Percentiles rank a stretch among this genome's conserved stretches.
phyloP scores from a whole-genome alignment of 2,113 vertebrate genomes.

The Centropus unirufus region DNA sequence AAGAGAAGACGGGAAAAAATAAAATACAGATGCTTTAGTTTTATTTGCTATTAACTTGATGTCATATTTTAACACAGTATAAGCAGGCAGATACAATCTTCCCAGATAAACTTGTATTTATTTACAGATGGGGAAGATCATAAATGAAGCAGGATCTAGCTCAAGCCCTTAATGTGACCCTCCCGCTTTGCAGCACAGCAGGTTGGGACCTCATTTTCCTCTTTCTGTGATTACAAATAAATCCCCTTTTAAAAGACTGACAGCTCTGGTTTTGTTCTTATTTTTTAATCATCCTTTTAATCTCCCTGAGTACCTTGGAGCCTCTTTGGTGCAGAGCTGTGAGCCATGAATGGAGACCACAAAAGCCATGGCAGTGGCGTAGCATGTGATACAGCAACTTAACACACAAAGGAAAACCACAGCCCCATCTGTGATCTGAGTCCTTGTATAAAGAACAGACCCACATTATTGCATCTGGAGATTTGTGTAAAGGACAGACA shows the following conservation, averaged over 20 bases:
- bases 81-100: not conserved
- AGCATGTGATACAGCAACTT: rapidly evolving
- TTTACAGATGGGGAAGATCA: not conserved
- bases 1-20: rapidly evolving
- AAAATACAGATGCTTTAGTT: not conserved
- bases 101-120: not conserved
- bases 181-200: not conserved
- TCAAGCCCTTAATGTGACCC: not conserved
- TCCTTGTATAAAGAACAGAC: not conserved
- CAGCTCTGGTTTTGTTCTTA: not conserved
- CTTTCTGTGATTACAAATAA: conserved; percentile 35
- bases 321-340: not conserved
- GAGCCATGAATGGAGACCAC: not conserved
- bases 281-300: conserved; percentile 33
- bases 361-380: not conserved
- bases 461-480: not conserved
- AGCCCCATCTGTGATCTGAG: not conserved
- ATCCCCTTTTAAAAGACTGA: not conserved
- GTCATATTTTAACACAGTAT: rapidly evolving
- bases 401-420: not conserved
- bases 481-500: not conserved
- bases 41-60: not conserved
- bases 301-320: not conserved
- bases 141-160: not conserved
- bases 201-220: not conserved